Conservation (phyloP, 2,797 vertebrate species). For the Mormyrus hasselquistii region DNA sequence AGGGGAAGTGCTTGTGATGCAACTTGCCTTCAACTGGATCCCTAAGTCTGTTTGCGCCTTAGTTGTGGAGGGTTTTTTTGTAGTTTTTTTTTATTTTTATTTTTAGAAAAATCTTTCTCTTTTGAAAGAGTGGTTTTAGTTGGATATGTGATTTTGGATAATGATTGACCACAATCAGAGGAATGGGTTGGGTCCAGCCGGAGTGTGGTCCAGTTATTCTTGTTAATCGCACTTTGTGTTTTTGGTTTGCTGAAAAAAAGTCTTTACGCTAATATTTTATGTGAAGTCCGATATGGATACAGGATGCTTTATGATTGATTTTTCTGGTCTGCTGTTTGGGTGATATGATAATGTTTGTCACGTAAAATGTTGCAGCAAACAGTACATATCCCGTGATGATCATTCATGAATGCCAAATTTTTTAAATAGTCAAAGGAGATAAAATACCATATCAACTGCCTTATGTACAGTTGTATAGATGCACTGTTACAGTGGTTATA, state of each 20-base stretch:
- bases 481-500: neutral
- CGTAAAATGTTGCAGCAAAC: neutral
- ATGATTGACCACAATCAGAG: neutral
- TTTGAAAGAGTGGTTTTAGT: neutral
- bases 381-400: neutral
- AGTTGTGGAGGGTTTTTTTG: neutral
- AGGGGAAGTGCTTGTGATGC: neutral
- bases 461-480: slow-evolving; percentile 1
- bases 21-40: neutral
- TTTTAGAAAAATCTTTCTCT: neutral
- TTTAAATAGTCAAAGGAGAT: neutral
- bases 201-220: neutral
- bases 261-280: neutral
- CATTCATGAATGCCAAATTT: neutral
- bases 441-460: slow-evolving; percentile 1
- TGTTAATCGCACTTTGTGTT: neutral
- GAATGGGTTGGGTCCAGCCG: neutral
- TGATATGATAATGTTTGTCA: neutral
- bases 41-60: neutral
- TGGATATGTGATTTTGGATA: neutral
- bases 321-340: neutral
- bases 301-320: neutral
- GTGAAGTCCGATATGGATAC: neutral
- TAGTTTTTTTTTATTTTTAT: neutral
- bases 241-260: neutral